phyloP scores from a whole-genome alignment of 2,797 vertebrate species.

The Fundulus diaphanus region DNA sequence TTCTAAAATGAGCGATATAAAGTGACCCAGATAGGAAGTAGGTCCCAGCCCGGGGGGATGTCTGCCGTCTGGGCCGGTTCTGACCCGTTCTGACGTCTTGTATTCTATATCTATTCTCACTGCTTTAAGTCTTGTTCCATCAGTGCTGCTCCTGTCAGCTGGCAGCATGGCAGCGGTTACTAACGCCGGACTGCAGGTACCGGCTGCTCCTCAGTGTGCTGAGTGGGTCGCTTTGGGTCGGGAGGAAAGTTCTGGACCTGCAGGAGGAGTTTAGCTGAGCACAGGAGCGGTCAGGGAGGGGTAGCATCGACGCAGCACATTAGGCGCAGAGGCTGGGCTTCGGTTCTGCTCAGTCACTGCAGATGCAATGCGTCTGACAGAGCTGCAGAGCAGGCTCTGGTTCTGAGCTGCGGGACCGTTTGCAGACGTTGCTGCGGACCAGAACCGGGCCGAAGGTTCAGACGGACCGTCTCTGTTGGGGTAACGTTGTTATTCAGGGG shows the following conservation, averaged over 20 bases:
- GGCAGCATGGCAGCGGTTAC: conserved; percentile 88
- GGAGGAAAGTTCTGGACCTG: conserved; percentile 34
- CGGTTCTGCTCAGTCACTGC: conserved; percentile 65
- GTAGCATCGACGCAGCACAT: conserved; percentile 15
- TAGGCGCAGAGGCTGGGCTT: conserved; percentile 70
- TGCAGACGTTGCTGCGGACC: background rate
- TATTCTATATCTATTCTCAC: background rate
- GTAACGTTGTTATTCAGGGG: background rate
- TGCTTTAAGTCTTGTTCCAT: background rate
- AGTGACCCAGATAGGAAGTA: too few relatives aligned
- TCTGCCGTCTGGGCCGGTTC: background rate
- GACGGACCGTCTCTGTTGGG: background rate
- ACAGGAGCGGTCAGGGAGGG: conserved; percentile 43
- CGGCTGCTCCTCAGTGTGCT: conserved; percentile 25
- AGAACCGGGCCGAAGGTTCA: conserved; percentile 12
- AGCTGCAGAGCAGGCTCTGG: conserved; percentile 30
- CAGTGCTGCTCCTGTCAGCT: conserved; percentile 58
- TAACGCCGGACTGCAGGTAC: conserved; percentile 93
- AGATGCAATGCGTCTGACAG: conserved; percentile 78
- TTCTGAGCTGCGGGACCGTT: conserved; percentile 5
- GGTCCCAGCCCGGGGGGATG: background rate
- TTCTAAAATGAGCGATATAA: too few relatives aligned
- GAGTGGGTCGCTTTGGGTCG: conserved; percentile 37
- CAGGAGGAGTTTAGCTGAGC: conserved; percentile 64
- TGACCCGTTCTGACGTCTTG: background rate